Conservation (phyloP, 1,140 invertebrate genomes). For the Drosophila saltans region DNA sequence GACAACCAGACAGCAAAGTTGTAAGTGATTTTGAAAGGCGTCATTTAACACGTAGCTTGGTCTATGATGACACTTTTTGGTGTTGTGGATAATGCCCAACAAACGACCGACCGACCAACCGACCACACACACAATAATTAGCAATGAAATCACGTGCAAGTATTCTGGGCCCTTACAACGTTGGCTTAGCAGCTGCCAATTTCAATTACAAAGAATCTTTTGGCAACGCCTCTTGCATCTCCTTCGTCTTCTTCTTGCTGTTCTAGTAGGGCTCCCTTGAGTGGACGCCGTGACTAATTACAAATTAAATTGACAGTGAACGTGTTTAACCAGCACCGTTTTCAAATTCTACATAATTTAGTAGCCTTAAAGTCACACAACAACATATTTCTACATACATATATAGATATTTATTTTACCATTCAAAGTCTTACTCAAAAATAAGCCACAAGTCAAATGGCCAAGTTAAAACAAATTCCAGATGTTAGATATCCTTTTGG, state of each 20-base stretch:
- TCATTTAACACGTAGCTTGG: constrained; percentile 41
- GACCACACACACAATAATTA: constrained; percentile 62
- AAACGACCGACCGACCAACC: constrained; percentile 4
- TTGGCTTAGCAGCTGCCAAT: constrained; percentile 69
- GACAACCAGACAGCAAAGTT: constrained; percentile 1
- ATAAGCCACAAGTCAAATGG: constrained; percentile 24
- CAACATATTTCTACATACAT: no score
- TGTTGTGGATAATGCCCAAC: neutral
- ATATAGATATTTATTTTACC: no score
- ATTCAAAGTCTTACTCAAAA: neutral
- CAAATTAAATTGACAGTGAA: constrained; percentile 75
- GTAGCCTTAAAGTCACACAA: constrained; percentile 14
- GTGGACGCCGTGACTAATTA: constrained; percentile 74
- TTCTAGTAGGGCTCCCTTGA: constrained; percentile 36
- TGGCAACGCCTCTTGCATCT: constrained; percentile 4
- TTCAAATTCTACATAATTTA: constrained; percentile 61
- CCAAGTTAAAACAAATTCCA: constrained; percentile 28
- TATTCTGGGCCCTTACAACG: constrained; percentile 42
- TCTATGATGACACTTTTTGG: constrained; percentile 50
- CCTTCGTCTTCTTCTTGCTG: constrained; percentile 11
- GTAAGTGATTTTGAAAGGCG: constrained; percentile 46
- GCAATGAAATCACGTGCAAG: constrained; percentile 72
- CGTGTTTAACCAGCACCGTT: constrained; percentile 66
- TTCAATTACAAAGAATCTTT: constrained; percentile 64
- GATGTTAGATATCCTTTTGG: constrained; percentile 7